Evolutionary conservation across 2,888 invertebrate species (phyloP), one percentile per base, ranked within the genome.

Genomic region (Caenorhabditis sp.): DNA sequence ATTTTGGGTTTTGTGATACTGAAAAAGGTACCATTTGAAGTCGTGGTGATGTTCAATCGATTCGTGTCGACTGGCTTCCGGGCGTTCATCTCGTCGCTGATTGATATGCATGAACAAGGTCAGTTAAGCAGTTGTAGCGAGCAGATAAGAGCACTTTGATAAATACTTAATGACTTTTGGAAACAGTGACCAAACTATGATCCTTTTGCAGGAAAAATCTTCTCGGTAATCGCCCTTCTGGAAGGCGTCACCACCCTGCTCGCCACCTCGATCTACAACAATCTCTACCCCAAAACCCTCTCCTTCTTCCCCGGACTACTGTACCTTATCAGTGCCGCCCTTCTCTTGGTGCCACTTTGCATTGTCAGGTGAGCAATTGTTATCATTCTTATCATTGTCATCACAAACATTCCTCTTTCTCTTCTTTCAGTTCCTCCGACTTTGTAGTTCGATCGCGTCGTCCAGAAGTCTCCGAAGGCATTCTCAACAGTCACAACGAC

Each of bases 231-330:
- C 56, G 90, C 91, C 0, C 85, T 92, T 4, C 68, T 91, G 32
- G 92, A 93, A 85, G 92, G 91, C 40, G 67, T 92, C 15, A 85
- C 91, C 1, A 85, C 88, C 4, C 83, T 92, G 9, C 68, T 90
- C 53, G 92, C 92, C 5, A 91, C 92, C 0, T 77, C 91, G 5
- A 83, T 92, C 15, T 93, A 92, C 88, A 93, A 93, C 85, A 90
- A 88, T 18, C 53, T 92, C 32, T 91, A 91, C 62, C 91, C 90
- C 6, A 86, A 87, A n/a, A 92, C 92, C 0, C 82, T 92, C 44
- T 61, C 85, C 47, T 89, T 92, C 80, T 92, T 90, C 77, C 89
- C 91, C 13, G 93, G 92, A 4, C 88, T 92, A n/a, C 81, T 87
- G 65, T 90, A 90, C 61, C 22, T 90, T 18, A 61, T 86, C 13